phyloP scores from a whole-genome alignment of 2,888 invertebrate genomes.

The Drosophila longiperda region DNA sequence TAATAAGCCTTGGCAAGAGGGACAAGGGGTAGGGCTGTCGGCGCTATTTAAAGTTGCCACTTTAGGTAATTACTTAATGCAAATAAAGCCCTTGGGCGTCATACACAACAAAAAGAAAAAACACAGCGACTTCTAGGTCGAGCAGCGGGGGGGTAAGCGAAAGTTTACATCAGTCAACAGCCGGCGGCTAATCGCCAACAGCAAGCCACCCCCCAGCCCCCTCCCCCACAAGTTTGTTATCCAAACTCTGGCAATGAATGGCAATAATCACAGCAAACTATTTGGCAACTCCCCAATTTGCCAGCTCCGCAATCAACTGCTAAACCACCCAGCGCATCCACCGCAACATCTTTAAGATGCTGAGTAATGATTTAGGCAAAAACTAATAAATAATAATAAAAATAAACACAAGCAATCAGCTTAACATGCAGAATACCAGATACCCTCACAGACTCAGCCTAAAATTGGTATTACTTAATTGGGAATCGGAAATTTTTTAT shows the following conservation, averaged over 20 bases:
- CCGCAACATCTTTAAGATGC: slow-evolving; percentile 18
- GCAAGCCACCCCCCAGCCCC: slow-evolving; percentile 9
- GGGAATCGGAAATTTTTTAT: neutral
- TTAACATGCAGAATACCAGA: neutral
- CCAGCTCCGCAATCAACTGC: neutral
- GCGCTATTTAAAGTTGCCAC: slow-evolving; percentile 48
- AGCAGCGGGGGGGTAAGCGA: neutral
- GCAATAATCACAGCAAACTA: slow-evolving; percentile 67
- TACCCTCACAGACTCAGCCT: neutral
- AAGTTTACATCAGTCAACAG: slow-evolving; percentile 21
- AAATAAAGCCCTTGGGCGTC: slow-evolving; percentile 59
- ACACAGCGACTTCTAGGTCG: slow-evolving; percentile 43
- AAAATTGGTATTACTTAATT: neutral
- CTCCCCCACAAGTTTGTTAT: slow-evolving; percentile 48
- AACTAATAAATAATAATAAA: slow-evolving; percentile 40
- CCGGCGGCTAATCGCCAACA: slow-evolving; percentile 33
- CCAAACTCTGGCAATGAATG: slow-evolving; percentile 64
- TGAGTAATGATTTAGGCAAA: slow-evolving; percentile 66
- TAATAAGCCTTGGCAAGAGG: slow-evolving; percentile 40
- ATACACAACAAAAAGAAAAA: slow-evolving; percentile 51
- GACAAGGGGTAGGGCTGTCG: slow-evolving; percentile 18
- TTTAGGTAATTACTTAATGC: slow-evolving; percentile 71
- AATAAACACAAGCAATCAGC: neutral
- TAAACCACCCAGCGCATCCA: neutral
- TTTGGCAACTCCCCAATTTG: slow-evolving; percentile 27